Percentiles rank a stretch among this genome's conserved stretches.
Conservation (phyloP, 2,113 vertebrate genomes). For the sheep (Ovis aries) region DNA sequence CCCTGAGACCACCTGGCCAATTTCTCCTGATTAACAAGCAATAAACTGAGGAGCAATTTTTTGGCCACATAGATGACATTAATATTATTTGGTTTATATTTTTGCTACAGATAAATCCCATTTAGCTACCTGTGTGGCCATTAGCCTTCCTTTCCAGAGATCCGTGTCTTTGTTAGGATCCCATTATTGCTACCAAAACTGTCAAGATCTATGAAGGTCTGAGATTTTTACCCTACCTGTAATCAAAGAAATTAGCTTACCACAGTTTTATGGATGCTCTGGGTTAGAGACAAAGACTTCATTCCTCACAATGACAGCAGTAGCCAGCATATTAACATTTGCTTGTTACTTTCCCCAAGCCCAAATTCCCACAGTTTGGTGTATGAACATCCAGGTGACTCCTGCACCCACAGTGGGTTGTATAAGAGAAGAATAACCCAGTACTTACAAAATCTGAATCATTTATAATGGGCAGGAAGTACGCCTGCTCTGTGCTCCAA, state of each 20-base stretch:
- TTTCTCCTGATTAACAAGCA: background rate
- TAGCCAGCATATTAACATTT: background rate
- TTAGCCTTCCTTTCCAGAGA: background rate
- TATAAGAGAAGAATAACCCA: background rate
- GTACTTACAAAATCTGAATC: background rate
- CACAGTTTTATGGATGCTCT: background rate
- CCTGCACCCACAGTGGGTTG: background rate
- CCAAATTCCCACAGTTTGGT: background rate
- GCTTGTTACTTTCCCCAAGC: background rate
- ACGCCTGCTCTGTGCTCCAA: background rate
- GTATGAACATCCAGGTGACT: too few relatives aligned
- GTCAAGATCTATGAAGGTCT: background rate
- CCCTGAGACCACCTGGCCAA: too few relatives aligned
- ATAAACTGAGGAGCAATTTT: background rate
- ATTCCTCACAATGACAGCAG: background rate
- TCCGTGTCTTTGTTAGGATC: background rate
- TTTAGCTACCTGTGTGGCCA: background rate
- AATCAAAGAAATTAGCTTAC: background rate
- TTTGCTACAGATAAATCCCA: background rate
- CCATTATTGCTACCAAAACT: background rate
- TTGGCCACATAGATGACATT: background rate
- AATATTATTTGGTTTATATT: background rate
- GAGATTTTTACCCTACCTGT: background rate
- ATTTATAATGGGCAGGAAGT: background rate
- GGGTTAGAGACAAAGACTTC: background rate